Conservation (phyloP, 2,888 invertebrate species). For the Xanthorhoe spadicearia region DNA sequence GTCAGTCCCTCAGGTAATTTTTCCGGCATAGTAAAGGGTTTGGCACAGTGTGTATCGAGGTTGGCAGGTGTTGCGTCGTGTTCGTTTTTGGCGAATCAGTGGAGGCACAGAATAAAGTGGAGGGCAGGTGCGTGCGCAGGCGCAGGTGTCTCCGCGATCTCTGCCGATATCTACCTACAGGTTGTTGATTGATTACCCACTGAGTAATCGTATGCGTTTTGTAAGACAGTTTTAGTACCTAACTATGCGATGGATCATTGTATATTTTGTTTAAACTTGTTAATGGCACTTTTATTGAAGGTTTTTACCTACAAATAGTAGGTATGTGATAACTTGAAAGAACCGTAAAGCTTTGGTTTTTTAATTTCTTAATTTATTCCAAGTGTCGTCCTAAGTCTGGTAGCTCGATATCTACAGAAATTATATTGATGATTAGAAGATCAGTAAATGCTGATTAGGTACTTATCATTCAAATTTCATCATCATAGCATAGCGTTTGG, state of each 20-base stretch:
- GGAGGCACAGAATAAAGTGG: too few species aligned
- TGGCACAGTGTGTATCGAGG: constrained; percentile 25
- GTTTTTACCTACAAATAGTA: not conserved
- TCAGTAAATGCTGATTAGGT: too few species aligned
- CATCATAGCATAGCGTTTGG: not conserved
- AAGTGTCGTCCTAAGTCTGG: too few species aligned
- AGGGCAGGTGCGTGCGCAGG: constrained; percentile 75
- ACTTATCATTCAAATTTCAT: too few species aligned
- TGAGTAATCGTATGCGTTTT: constrained; percentile 7
- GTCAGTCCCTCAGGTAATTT: constrained; percentile 3
- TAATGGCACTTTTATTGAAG: too few species aligned
- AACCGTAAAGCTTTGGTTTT: too few species aligned
- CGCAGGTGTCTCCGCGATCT: constrained; percentile 78
- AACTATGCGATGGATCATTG: not conserved
- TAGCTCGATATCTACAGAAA: too few species aligned
- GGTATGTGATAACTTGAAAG: not conserved
- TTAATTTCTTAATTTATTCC: too few species aligned
- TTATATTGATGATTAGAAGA: too few species aligned
- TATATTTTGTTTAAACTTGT: too few species aligned
- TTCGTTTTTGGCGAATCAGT: constrained; percentile 82
- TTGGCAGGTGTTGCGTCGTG: constrained; percentile 70
- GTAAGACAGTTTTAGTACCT: not conserved
- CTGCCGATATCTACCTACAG: constrained; percentile 68
- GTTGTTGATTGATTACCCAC: constrained; percentile 49
- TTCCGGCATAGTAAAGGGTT: not conserved